Percentiles rank a stretch among this genome's conserved stretches.
These are phyloP conservation scores for Lateolabrax maculatus DNA, from an alignment of 2,797 vertebrate genomes.

Conservation along the genomic window DNA sequence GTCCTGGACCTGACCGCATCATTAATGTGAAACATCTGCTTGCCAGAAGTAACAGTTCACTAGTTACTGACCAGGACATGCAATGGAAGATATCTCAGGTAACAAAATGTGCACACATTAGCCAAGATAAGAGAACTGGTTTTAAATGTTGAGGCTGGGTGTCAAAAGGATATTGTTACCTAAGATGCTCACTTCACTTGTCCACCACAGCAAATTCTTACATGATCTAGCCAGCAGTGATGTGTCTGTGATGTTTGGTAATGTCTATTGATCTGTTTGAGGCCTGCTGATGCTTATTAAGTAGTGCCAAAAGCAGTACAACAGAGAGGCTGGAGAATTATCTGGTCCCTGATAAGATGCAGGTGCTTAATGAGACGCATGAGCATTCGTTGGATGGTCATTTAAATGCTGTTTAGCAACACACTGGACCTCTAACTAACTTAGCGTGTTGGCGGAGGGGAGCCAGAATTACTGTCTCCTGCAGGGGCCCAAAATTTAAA, in stretches of 20 bases:
- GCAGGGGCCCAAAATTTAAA: not conserved
- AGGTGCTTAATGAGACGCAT: conserved; percentile 2
- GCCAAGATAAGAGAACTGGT: not conserved
- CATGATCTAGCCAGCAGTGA: conserved; percentile 17
- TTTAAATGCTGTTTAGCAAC: not conserved
- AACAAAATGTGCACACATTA: not conserved
- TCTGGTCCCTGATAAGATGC: not conserved
- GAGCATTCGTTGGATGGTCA: not conserved
- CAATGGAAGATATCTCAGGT: not conserved
- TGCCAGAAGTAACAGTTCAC: not conserved
- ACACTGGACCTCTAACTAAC: not conserved
- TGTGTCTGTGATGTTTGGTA: conserved; percentile 6
- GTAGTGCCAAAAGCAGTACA: not conserved
- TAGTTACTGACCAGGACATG: not conserved
- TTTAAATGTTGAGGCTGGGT: conserved; percentile 9
- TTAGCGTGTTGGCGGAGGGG: not conserved
- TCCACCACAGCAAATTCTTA: not conserved
- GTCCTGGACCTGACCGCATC: not conserved
- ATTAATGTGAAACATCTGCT: not conserved
- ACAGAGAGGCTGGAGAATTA: not conserved
- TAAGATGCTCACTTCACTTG: conserved; percentile 9
- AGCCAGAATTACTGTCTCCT: not conserved
- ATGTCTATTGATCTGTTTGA: not conserved
- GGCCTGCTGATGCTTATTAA: conserved; percentile 5
- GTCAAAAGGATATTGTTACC: not conserved